These are phyloP conservation scores for Chrysopa pallens DNA, from an alignment of 1,140 invertebrate genomes.

Conservation along the genomic window DNA sequence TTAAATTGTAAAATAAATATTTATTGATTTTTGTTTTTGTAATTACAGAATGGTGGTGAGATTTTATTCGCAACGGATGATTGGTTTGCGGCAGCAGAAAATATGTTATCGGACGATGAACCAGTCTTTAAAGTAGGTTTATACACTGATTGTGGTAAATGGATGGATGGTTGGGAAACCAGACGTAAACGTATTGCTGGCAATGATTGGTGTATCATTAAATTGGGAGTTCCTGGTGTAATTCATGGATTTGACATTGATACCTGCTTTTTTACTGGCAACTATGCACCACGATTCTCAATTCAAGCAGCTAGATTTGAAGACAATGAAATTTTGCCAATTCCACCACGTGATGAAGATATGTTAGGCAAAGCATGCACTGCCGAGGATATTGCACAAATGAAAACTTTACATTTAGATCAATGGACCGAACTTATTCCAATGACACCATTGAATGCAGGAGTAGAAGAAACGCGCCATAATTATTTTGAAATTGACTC, in stretches of 20 bases:
- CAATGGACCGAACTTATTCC: slow-evolving; percentile 38
- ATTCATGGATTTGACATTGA: slow-evolving; percentile 40
- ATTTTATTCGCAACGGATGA: slow-evolving; percentile 47
- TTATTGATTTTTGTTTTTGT: not conserved
- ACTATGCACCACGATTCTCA: slow-evolving; percentile 41
- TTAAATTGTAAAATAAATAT: not conserved
- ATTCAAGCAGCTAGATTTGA: slow-evolving; percentile 36
- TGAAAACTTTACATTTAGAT: slow-evolving; percentile 28
- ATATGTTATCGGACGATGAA: slow-evolving; percentile 33
- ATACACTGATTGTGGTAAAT: slow-evolving; percentile 45
- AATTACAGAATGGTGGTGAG: slow-evolving; percentile 31
- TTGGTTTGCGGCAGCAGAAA: slow-evolving; percentile 47
- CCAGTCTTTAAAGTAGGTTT: slow-evolving; percentile 36
- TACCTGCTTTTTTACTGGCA: slow-evolving; percentile 48
- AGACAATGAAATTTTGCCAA: slow-evolving; percentile 2
- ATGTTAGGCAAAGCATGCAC: slow-evolving; percentile 31
- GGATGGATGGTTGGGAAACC: slow-evolving; percentile 59
- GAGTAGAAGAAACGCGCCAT: slow-evolving; percentile 35
- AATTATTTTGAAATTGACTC: slow-evolving; percentile 30
- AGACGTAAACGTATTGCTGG: slow-evolving; percentile 37
- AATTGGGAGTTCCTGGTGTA: slow-evolving; percentile 32
- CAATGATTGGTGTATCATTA: slow-evolving; percentile 47
- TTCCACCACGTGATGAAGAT: slow-evolving; percentile 23
- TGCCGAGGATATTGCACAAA: slow-evolving; percentile 24
- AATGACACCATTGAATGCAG: slow-evolving; percentile 29